Evolutionary conservation across 2,888 invertebrate genomes (phyloP).

Genomic region (Venustoraphidia nigricollis): DNA sequence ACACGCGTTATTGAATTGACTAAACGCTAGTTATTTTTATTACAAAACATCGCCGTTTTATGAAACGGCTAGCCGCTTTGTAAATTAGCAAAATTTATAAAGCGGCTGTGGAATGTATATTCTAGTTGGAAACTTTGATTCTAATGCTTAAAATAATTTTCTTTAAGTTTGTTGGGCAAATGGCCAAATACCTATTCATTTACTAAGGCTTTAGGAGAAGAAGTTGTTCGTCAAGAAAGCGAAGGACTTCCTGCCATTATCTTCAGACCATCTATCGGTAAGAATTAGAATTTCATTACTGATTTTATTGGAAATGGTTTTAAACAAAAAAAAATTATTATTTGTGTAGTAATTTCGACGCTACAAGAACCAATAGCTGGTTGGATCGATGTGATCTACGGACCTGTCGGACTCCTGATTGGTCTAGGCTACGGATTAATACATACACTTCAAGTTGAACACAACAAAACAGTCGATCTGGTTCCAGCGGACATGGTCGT

Average conservation of each 20-base stretch:
- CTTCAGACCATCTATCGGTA: conserved; percentile 71
- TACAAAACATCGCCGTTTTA: no score
- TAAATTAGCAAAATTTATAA: no score
- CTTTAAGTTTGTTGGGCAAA: conserved; percentile 9
- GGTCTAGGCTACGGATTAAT: conserved; percentile 56
- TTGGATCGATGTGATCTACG: conserved; percentile 64
- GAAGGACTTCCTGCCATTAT: conserved; percentile 59
- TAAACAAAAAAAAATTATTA: conserved; percentile 5
- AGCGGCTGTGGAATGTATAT: no score
- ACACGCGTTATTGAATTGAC: no score
- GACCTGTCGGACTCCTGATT: conserved; percentile 39
- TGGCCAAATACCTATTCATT: conserved; percentile 67
- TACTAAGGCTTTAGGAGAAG: conserved; percentile 79
- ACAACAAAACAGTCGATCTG: conserved; percentile 47
- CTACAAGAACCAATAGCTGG: conserved; percentile 41
- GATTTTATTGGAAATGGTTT: neutral
- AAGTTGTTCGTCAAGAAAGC: conserved; percentile 48
- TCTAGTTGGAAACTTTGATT: no score
- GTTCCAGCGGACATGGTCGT: conserved; percentile 70
- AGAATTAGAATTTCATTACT: conserved; percentile 13
- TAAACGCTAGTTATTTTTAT: no score
- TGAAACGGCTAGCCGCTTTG: no score
- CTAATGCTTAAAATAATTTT: neutral
- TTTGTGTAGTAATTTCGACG: conserved; percentile 34
- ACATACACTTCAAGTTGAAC: conserved; percentile 50